These are phyloP conservation scores for Psittacula cyanocephala DNA, from an alignment of 2,113 vertebrate species.

Conservation along the genomic window DNA sequence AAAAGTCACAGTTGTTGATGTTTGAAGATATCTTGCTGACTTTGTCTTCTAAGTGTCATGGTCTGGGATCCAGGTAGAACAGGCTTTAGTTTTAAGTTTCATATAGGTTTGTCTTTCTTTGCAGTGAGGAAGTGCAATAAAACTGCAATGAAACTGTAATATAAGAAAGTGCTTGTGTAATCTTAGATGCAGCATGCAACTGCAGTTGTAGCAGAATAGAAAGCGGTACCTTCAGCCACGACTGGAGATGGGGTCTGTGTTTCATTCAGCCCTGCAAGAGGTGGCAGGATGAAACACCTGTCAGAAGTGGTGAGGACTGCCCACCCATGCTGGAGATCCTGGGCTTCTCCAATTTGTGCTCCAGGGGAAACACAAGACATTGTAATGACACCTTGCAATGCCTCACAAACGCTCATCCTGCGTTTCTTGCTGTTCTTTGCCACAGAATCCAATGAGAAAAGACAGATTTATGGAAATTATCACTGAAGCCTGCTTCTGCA, in stretches of 20 bases:
- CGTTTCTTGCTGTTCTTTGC: fast-evolving
- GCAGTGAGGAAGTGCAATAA: neutral
- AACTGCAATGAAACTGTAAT: neutral
- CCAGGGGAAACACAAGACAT: neutral
- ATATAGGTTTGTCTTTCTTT: neutral
- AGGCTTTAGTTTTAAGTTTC: neutral
- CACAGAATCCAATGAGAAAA: neutral
- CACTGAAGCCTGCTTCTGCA: neutral
- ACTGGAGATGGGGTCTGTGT: neutral
- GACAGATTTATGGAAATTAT: neutral
- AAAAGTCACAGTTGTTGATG: neutral
- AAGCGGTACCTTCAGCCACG: neutral
- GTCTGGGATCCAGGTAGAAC: neutral
- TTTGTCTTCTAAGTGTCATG: neutral
- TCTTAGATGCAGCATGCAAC: neutral
- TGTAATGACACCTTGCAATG: neutral
- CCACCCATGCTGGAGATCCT: neutral
- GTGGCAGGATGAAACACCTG: neutral
- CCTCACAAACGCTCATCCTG: neutral
- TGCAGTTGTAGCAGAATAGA: neutral
- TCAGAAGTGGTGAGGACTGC: neutral
- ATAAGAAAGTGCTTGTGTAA: neutral
- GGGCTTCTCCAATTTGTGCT: neutral
- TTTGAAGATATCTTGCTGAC: neutral
- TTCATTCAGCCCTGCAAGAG: neutral